A percentile compares a stretch with the other conserved stretches of the same genome.
Conservation (phyloP, 2,113 vertebrate species). For the Pseudolaguvia tuberculata region DNA sequence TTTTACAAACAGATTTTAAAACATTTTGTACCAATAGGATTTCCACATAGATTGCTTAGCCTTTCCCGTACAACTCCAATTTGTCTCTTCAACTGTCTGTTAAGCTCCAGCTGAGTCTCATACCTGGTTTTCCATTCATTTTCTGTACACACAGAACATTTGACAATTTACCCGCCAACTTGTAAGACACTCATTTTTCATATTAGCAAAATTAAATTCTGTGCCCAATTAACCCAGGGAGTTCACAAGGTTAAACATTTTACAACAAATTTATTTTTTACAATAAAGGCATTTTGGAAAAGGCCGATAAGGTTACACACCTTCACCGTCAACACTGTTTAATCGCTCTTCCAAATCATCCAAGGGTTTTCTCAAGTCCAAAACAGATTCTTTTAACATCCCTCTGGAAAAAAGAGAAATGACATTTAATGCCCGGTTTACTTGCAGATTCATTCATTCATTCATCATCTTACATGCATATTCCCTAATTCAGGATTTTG, state of each 20-base stretch:
- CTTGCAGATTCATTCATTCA: no score
- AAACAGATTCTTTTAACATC: conserved; percentile 63
- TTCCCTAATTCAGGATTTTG: no score
- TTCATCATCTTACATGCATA: no score
- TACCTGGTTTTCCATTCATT: conserved; percentile 84
- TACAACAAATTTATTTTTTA: not conserved
- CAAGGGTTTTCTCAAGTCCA: conserved; percentile 59
- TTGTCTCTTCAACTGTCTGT: conserved; percentile 79
- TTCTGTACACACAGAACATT: conserved; percentile 50
- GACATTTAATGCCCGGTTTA: not conserved
- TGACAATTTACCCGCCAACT: no score
- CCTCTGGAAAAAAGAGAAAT: conserved; percentile 49
- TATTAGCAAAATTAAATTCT: not conserved
- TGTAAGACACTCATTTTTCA: no score
- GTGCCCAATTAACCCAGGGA: not conserved
- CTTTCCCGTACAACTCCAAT: conserved; percentile 69
- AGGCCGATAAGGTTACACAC: not conserved
- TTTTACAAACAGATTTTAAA: not conserved
- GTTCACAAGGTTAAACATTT: not conserved
- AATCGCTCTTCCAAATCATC: conserved; percentile 62
- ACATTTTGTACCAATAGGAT: conserved; percentile 72
- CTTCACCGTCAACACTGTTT: conserved; percentile 58
- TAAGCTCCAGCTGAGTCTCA: conserved; percentile 80
- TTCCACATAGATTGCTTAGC: conserved; percentile 69
- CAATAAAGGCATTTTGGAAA: not conserved